Evolutionary conservation across 2,113 vertebrate genomes (phyloP), one percentile per base, ranked within the genome.

Genomic region (Cercocebus atys): DNA sequence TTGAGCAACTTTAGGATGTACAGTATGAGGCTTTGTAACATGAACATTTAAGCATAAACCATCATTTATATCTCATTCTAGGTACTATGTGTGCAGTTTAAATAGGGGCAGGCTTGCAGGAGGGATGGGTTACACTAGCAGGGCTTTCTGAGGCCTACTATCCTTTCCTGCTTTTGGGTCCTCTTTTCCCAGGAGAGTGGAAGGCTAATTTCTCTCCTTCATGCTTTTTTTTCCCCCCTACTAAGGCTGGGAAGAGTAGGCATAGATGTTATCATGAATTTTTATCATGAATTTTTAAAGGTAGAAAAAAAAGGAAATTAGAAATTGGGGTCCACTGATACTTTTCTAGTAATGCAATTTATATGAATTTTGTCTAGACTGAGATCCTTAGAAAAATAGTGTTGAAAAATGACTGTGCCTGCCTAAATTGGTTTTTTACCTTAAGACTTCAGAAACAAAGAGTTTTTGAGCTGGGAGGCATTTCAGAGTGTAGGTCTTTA

Each of bases 261-360:
- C 32, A 87, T 9, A 79, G 57, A 82, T 43, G 85, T 59, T 90
- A 35, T 20, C 78, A 55, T 59, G 18, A 79, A 70, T 87, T 93
- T 95, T 80, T 52, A 84, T 20, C 78, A 55, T 59, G 18, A 79
- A 70, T 87, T 93, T 95, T 80, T 52, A 84, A 64, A 97, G 64
- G 32, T 64, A 82, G 38, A 47, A 47, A 75, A 86, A 79, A 38
- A 61, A 25, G 5, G 25, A 87, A 93, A 43, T 61, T 79, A 75
- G 16, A 8, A 90, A 57, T 40, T 64, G 47, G 43, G 3, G 10
- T 55, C 47, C 40, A 92, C 1, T 83, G 17, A 66, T 16, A 81
- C 32, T 92, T 94, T 88, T 87, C 12, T 82, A 85, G 20, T 32
- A 97, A 84, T 78, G 91, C 0, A 88, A 75, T 52, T 88, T 83